Percentiles rank a stretch among this genome's conserved stretches.
These are phyloP conservation scores for Chironomus tepperi DNA, from an alignment of 1,140 invertebrate genomes.

Conservation along the genomic window DNA sequence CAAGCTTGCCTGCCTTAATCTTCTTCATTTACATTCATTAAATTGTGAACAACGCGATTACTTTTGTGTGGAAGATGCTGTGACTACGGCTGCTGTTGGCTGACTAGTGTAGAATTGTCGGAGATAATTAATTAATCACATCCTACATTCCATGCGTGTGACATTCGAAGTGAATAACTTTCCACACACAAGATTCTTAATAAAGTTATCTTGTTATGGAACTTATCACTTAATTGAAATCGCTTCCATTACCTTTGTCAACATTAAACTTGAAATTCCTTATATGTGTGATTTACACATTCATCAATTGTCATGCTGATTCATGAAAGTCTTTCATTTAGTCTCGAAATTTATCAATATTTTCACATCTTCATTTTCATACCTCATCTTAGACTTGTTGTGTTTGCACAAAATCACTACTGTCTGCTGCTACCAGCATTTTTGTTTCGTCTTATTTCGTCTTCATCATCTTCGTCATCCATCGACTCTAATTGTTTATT, in stretches of 20 bases:
- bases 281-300: not conserved
- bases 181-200: not conserved
- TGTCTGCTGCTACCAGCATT: too few species aligned
- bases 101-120: not conserved
- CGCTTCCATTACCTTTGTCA: not conserved
- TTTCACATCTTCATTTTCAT: not conserved
- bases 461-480: too few species aligned
- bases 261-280: not conserved
- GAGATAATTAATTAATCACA: not conserved
- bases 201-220: conserved; percentile 2
- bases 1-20: too few species aligned
- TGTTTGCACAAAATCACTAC: not conserved
- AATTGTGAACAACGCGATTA: too few species aligned
- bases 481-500: too few species aligned
- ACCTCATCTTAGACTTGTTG: not conserved
- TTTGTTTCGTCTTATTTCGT: too few species aligned
- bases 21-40: too few species aligned
- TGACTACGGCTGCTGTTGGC: too few species aligned
- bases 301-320: not conserved
- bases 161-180: not conserved
- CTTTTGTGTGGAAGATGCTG: too few species aligned
- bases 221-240: conserved; percentile 9
- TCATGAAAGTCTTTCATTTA: not conserved
- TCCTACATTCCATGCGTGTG: not conserved
- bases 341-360: not conserved